Evolutionary conservation across 1,140 invertebrate genomes (phyloP), one percentile per base, ranked within the genome.

Genomic region (Drosophila sucinea): DNA sequence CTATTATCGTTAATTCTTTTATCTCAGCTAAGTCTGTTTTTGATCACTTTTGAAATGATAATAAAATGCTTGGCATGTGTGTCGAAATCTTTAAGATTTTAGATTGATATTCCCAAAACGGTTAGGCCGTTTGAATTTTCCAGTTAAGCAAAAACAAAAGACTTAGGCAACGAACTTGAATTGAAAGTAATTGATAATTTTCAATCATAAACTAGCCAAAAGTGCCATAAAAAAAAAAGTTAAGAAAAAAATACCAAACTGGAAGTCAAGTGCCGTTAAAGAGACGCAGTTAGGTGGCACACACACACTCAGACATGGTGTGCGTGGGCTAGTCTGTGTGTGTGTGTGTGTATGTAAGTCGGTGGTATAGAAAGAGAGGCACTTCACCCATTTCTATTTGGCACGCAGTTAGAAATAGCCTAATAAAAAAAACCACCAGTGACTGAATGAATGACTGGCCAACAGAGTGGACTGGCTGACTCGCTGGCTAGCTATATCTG

Each of bases 401-500:
- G 78, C 78, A 69, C 79, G 70, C 63, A 73, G 80, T 72, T 78
- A 70, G 71, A 80, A 72, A 73, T 79, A 89, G 84, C 81, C 84
- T 77, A 87, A 87, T 87, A 89, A 89, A 87, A 87, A 87, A 87
- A 69, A 71, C 68, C 60, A 35, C 77, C 70, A 60, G 70, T 60
- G 63, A 40, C 65, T 51, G 44, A 27, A 17, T 17, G 64, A 44
- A n/a, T 41, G 55, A 44, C 55, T 30, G 58, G 64, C 33, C 30
- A 25, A 30, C 44, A 17, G 17, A 17, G 17, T 17, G 33, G 38
- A 41, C 61, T 51, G 44, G 11, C 30, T 10, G 54, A 11, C 33
- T 40, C 38, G 29, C 58, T 27, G 58, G 35, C 25, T 25, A 10
- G 30, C 30, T 51, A 51, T 56, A 54, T 67, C 68, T 60, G 69